Conservation (phyloP, 2,797 vertebrate genomes). For the Picus viridis region DNA sequence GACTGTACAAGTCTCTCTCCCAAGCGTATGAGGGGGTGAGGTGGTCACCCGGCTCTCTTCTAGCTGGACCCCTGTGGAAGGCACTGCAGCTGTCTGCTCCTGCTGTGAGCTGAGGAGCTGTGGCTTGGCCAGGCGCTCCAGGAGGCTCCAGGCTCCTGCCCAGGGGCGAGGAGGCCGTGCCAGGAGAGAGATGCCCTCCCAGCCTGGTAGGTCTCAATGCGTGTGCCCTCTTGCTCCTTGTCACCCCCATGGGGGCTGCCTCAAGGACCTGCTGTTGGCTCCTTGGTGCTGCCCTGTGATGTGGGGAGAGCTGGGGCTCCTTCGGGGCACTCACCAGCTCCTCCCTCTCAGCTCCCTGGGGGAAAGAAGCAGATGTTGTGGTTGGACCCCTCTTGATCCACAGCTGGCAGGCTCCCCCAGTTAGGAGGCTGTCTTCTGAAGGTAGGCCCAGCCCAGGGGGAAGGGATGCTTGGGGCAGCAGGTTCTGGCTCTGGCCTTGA, state of each 20-base stretch:
- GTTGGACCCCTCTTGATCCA: constrained; percentile 27
- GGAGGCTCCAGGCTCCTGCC: neutral
- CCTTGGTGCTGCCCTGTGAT: neutral
- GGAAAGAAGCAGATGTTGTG: constrained; percentile 1
- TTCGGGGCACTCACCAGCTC: neutral
- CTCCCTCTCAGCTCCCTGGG: neutral
- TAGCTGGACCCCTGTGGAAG: constrained; percentile 47
- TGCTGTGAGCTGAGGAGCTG: constrained; percentile 34
- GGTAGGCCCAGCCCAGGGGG: neutral
- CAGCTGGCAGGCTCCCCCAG: neutral
- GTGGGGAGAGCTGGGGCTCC: neutral
- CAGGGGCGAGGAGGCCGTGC: neutral
- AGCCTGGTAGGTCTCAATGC: neutral
- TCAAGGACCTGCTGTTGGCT: neutral
- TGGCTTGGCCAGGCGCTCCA: neutral
- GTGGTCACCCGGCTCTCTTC: neutral
- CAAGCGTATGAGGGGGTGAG: neutral
- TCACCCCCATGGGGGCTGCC: rapidly evolving
- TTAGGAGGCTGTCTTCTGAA: neutral
- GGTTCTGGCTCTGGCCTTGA: neutral
- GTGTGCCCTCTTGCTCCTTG: no score
- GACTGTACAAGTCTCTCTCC: no score
- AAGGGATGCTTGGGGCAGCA: no score
- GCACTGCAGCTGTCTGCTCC: neutral
- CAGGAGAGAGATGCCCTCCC: neutral